These are phyloP conservation scores for Physeter macrocephalus DNA, from an alignment of 2,113 vertebrate genomes.

Conservation along the genomic window DNA sequence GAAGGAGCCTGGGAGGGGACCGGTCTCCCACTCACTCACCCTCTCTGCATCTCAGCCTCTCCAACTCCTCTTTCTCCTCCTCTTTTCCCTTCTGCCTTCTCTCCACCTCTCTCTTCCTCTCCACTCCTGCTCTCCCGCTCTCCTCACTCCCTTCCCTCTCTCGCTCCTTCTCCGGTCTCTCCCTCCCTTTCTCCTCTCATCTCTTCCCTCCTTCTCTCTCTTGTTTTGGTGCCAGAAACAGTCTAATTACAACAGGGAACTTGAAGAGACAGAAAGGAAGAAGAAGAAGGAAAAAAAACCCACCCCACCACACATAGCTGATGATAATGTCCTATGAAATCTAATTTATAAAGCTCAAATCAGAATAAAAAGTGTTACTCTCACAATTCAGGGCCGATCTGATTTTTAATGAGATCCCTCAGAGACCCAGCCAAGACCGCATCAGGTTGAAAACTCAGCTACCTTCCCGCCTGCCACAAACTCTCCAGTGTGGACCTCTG, in stretches of 20 bases:
- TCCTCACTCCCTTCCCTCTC: background rate
- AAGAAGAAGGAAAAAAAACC: background rate
- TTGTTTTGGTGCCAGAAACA: background rate
- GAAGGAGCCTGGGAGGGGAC: background rate
- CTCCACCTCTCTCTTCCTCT: background rate
- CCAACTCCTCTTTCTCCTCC: background rate
- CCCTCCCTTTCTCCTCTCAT: background rate
- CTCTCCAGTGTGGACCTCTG: background rate
- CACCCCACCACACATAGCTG: background rate
- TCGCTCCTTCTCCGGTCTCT: background rate
- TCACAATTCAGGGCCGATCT: conserved; percentile 31
- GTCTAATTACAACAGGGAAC: conserved; percentile 40
- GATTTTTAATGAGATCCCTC: conserved; percentile 51
- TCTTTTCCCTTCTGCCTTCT: background rate
- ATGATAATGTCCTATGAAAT: conserved; percentile 66
- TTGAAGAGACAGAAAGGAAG: conserved; percentile 19
- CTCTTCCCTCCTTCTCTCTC: background rate
- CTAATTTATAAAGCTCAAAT: conserved; percentile 64
- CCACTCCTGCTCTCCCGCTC: too few relatives aligned
- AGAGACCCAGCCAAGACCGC: conserved; percentile 24
- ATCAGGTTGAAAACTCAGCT: background rate
- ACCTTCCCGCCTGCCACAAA: background rate
- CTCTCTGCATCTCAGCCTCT: accelerated
- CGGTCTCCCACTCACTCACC: background rate
- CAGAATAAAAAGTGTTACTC: conserved; percentile 49